These are phyloP conservation scores for Sisyra terminalis DNA, from an alignment of 2,888 invertebrate species.

Conservation along the genomic window DNA sequence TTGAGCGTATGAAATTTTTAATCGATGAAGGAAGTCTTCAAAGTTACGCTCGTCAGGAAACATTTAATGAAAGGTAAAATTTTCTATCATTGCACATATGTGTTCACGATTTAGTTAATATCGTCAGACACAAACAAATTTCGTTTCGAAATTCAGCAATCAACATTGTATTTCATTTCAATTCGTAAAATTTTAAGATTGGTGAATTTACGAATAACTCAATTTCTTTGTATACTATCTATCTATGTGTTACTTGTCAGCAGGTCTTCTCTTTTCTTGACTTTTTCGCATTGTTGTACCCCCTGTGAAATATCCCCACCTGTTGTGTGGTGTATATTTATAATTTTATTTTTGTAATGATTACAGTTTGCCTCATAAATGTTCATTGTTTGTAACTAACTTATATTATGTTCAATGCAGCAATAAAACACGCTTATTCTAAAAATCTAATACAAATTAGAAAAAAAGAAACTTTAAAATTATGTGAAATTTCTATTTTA, in stretches of 20 bases:
- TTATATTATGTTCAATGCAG: background rate
- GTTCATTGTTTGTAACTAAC: too few species aligned
- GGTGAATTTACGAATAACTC: too few species aligned
- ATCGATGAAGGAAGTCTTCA: constrained; percentile 97
- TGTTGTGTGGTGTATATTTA: constrained; percentile 19
- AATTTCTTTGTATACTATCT: background rate
- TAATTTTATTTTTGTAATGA: background rate
- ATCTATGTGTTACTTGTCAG: constrained; percentile 4
- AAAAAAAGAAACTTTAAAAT: background rate
- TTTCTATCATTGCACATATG: constrained; percentile 13
- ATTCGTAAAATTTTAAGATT: too few species aligned
- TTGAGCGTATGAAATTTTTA: constrained; percentile 94
- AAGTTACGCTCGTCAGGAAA: constrained; percentile 88
- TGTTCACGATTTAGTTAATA: too few species aligned
- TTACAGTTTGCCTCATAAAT: too few species aligned
- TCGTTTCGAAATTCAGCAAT: too few species aligned
- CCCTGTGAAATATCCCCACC: constrained; percentile 42
- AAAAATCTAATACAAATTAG: too few species aligned
- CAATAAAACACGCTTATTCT: background rate
- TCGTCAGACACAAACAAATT: too few species aligned
- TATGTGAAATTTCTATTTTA: background rate
- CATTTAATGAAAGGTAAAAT: constrained; percentile 90
- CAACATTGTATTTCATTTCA: too few species aligned
- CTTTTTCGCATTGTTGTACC: constrained; percentile 64
- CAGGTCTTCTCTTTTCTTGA: constrained; percentile 20